phyloP scores from a whole-genome alignment of 2,797 vertebrate species.

The Acrocephalus scirpaceus region DNA sequence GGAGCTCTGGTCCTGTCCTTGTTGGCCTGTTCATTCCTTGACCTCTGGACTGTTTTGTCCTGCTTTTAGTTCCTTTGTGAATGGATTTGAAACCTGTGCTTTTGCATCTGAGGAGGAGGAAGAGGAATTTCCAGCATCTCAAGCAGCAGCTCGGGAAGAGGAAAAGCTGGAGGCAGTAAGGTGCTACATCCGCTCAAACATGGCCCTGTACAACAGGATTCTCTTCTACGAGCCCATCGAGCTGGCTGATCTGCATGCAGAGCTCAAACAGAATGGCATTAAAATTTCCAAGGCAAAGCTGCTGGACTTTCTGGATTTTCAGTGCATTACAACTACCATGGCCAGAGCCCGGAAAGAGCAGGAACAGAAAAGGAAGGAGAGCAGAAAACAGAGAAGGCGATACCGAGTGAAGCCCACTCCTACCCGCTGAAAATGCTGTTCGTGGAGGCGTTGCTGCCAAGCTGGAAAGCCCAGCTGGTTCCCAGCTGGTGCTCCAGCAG shows the following conservation, averaged over 20 bases:
- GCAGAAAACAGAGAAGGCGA: slow-evolving; percentile 12
- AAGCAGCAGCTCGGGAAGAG: slow-evolving; percentile 74
- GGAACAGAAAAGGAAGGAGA: background rate
- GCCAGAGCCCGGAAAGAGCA: slow-evolving; percentile 78
- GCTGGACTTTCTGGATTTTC: slow-evolving; percentile 89
- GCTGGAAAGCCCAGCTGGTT: background rate
- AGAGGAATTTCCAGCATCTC: slow-evolving; percentile 80
- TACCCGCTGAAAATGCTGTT: background rate
- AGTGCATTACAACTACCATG: slow-evolving; percentile 92
- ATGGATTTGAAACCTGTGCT: slow-evolving; percentile 63
- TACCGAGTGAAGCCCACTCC: background rate
- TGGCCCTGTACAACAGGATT: slow-evolving; percentile 81
- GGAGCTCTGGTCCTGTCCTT: background rate
- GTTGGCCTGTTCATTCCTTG: background rate
- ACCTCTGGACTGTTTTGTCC: background rate
- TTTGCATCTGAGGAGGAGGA: slow-evolving; percentile 77
- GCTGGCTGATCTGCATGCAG: slow-evolving; percentile 81
- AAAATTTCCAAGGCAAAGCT: slow-evolving; percentile 84
- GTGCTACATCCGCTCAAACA: slow-evolving; percentile 82
- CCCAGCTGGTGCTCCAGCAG: background rate
- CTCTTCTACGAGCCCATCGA: slow-evolving; percentile 91
- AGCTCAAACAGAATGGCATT: slow-evolving; percentile 86
- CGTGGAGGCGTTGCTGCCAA: background rate
- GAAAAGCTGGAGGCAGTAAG: slow-evolving; percentile 79
- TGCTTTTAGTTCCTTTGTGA: slow-evolving; percentile 65